Conservation (phyloP, 2,797 vertebrate genomes). For the Cossypha heuglini region DNA sequence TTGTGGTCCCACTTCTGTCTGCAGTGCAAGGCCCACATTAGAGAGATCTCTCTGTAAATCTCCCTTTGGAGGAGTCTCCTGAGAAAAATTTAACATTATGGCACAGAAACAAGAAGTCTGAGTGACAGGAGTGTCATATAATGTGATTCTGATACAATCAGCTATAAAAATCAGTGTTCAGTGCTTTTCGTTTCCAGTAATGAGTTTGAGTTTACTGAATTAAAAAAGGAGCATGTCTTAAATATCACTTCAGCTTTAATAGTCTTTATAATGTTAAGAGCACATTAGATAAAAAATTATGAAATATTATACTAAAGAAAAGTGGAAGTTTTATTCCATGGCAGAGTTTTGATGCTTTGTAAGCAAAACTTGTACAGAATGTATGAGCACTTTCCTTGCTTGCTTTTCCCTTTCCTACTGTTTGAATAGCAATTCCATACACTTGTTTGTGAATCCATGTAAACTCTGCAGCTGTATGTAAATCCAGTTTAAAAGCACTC, state of each 20-base stretch:
- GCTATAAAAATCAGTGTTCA: not conserved
- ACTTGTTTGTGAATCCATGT: not conserved
- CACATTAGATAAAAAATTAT: not conserved
- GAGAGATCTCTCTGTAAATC: not conserved
- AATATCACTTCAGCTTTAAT: not conserved
- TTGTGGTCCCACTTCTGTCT: not conserved
- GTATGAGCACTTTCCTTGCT: not conserved
- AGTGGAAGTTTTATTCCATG: not conserved
- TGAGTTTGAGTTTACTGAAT: not conserved
- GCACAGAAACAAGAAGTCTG: not conserved
- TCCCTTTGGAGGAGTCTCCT: not conserved
- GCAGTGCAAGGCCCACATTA: not conserved
- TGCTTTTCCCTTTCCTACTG: not conserved
- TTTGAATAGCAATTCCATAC: not conserved
- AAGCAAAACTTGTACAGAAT: not conserved
- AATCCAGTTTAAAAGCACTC: not conserved
- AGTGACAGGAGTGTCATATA: not conserved
- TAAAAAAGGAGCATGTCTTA: rapidly evolving
- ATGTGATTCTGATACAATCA: not conserved
- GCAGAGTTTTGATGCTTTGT: not conserved
- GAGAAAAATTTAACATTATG: not conserved
- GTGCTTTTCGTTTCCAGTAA: not conserved
- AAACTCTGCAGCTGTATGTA: not conserved
- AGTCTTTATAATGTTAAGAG: not conserved
- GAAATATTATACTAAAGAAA: not conserved